Percentiles rank a stretch among this genome's conserved stretches.
phyloP scores from a whole-genome alignment of 92 coral and sea anemone species.

The Parazoanthus darwini region DNA sequence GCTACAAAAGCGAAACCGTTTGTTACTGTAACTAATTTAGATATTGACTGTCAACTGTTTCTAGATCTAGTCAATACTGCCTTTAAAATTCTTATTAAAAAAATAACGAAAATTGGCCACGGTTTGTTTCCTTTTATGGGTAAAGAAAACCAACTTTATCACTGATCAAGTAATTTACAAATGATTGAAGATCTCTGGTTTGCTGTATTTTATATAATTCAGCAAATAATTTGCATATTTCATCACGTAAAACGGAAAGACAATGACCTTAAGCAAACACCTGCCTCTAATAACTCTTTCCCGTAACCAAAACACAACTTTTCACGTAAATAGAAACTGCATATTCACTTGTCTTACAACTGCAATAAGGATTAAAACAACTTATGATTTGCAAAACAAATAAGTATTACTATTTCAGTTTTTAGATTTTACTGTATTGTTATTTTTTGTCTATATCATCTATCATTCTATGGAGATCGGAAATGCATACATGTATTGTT shows the following conservation, averaged over 20 bases:
- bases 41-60: too few species aligned
- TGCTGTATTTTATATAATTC: too few species aligned
- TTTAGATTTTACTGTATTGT: background rate
- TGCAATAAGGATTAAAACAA: background rate
- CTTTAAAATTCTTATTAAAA: too few species aligned
- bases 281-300: background rate
- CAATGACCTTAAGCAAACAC: background rate
- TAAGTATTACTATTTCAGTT: too few species aligned
- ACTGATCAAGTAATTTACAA: background rate
- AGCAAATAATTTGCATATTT: background rate
- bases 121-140: background rate
- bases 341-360: background rate
- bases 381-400: background rate
- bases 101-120: background rate
- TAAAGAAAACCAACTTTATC: background rate
- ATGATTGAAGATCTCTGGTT: background rate
- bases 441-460: too few species aligned
- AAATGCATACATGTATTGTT: too few species aligned
- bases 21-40: too few species aligned
- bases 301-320: background rate
- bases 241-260: background rate
- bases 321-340: background rate
- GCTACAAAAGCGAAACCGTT: too few species aligned
- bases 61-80: too few species aligned
- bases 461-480: too few species aligned